These are phyloP conservation scores for Buathra laborator DNA, from an alignment of 2,888 invertebrate species.

Conservation along the genomic window DNA sequence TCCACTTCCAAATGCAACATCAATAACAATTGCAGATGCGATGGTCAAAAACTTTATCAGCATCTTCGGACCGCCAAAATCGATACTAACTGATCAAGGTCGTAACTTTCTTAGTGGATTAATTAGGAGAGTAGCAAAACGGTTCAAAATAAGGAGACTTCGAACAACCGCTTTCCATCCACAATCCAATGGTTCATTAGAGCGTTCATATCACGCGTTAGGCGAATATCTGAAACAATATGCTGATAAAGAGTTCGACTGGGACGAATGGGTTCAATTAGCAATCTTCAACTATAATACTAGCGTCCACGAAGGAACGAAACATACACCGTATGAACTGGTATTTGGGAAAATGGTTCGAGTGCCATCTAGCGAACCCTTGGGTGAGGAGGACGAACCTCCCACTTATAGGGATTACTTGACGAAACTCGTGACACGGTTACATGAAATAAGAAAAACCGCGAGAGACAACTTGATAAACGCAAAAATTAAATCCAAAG, in stretches of 20 bases:
- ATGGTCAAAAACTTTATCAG: constrained; percentile 23
- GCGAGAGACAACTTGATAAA: too few species aligned
- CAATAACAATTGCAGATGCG: constrained; percentile 4
- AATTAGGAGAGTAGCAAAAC: constrained; percentile 11
- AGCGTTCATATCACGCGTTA: too few species aligned
- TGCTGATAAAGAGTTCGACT: constrained; percentile 23
- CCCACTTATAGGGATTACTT: too few species aligned
- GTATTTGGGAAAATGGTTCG: too few species aligned
- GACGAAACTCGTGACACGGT: too few species aligned
- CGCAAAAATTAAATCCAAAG: too few species aligned
- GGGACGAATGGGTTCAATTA: constrained; percentile 37
- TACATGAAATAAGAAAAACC: too few species aligned
- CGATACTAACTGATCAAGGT: constrained; percentile 43
- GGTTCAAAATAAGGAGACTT: constrained; percentile 1
- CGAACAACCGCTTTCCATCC: not conserved
- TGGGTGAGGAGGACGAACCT: too few species aligned
- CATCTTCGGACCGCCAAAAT: constrained; percentile 44
- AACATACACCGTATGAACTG: too few species aligned
- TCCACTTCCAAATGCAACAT: constrained; percentile 19
- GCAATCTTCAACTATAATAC: constrained; percentile 29
- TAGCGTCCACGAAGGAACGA: not conserved
- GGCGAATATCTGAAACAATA: constrained; percentile 34
- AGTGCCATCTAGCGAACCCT: too few species aligned
- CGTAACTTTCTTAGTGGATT: constrained; percentile 44
- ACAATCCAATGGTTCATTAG: too few species aligned